Base-by-base conservation (phyloP, 1,140 invertebrate genomes). In the Bombus confusus region DNA sequence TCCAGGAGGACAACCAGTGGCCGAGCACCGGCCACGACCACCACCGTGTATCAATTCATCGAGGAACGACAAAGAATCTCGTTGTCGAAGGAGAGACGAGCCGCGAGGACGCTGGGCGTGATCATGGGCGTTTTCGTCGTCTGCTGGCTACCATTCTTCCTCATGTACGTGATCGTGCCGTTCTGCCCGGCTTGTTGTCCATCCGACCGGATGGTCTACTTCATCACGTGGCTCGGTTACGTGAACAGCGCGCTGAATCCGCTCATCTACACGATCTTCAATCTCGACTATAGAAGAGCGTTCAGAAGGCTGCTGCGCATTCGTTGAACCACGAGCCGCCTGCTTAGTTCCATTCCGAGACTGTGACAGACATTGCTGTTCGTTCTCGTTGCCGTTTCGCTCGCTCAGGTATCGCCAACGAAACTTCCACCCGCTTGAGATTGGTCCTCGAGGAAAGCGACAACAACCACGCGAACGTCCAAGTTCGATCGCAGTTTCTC, bases 231-330 rank as follows among this genome's bases (percentile, higher is more conserved):
- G 99, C 96, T 99, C 64, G 99, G 99, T 39, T 99, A 99, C 94
- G 97, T 99, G 83, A 99, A 99, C 95, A 99, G 98, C 39, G 98
- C 98, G n/a, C 96, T 99, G 22, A 99, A 99, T 95, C 99, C 99
- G 22, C 96, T 99, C 90, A 99, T 99, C 88, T 99, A 99, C 95
- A 99, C 98, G 2, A 99, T 99, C 93, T 99, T 99, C 94, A 99
- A 99, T 95, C 96, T 99, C 93, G 99, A 99, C 93, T 99, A 99
- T 94, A 96, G 99, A 82, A 96, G 97, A 92, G 98, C 99, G 8
- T 99, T 99, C 94, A 98, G 98, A 93, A 97, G 97, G 93, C 95
- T 98, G 41, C 95, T 98, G 64, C 97, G 97, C 89, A 96, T 98
- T 83, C 96, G 96, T 85, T 95, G 92, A 94, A 43, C 25, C 43